These are phyloP conservation scores for Pterostichus niger DNA, from an alignment of 2,888 invertebrate genomes.

Conservation along the genomic window DNA sequence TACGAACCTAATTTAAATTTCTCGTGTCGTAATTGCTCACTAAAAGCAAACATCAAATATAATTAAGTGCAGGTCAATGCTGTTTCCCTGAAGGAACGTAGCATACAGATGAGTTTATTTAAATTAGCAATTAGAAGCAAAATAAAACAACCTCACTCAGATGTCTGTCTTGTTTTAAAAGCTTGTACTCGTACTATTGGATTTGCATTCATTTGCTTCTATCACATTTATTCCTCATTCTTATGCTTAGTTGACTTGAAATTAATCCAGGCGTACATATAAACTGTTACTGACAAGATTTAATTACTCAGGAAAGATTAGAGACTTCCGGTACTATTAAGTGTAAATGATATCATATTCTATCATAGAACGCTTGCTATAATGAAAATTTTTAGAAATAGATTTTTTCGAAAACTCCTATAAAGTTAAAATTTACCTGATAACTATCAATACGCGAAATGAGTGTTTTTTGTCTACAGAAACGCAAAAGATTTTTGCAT, in stretches of 20 bases:
- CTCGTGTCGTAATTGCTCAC: conserved; percentile 45
- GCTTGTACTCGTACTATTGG: conserved; percentile 17
- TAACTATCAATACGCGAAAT: too few species aligned
- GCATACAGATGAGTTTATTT: conserved; percentile 47
- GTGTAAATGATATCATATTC: too few species aligned
- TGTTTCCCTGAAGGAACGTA: conserved; percentile 30
- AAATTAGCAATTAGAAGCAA: conserved; percentile 43
- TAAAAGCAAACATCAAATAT: conserved; percentile 48
- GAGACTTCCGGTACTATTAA: neutral
- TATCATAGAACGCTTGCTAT: too few species aligned
- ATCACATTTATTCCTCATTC: conserved; percentile 1
- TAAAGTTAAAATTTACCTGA: too few species aligned
- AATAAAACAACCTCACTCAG: conserved; percentile 38
- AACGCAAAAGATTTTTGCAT: too few species aligned
- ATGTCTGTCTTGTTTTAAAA: conserved; percentile 42
- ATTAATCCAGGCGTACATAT: conserved; percentile 3
- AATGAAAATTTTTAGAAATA: too few species aligned
- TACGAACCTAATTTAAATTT: conserved; percentile 45
- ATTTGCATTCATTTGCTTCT: conserved; percentile 38
- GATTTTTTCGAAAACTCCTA: too few species aligned
- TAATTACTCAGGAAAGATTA: neutral
- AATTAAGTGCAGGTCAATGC: conserved; percentile 46
- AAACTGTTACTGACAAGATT: neutral
- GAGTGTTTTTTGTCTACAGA: too few species aligned
- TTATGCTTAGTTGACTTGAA: neutral